Evolutionary conservation across 2,797 vertebrate species (phyloP).

Genomic region (Falco novaeseelandiae): DNA sequence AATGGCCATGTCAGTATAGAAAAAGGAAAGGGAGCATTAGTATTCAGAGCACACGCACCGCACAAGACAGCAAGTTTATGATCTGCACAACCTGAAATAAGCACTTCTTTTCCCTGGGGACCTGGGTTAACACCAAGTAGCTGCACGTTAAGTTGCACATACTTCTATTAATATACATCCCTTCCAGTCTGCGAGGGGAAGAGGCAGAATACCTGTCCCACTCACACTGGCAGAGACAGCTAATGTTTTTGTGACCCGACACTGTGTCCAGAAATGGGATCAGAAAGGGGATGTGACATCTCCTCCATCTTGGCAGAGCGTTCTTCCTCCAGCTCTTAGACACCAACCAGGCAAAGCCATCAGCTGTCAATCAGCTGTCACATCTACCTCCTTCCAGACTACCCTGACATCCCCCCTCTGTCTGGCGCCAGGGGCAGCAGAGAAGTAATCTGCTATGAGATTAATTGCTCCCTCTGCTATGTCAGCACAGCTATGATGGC

Average conservation of each 20-base stretch:
- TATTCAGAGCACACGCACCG: constrained; percentile 20
- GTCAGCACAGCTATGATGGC: not conserved
- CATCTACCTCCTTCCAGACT: not conserved
- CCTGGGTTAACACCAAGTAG: not conserved
- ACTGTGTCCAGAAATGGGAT: not conserved
- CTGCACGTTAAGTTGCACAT: not conserved
- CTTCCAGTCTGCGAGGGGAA: not conserved
- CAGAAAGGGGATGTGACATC: not conserved
- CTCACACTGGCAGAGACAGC: not conserved
- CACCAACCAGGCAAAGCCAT: not conserved
- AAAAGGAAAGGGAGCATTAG: not conserved
- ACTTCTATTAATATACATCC: not conserved
- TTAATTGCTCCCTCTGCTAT: not conserved
- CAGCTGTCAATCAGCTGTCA: not conserved
- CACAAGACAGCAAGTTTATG: constrained; percentile 53
- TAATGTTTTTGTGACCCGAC: not conserved
- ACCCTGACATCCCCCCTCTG: not conserved
- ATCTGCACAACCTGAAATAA: constrained; percentile 36
- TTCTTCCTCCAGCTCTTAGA: not conserved
- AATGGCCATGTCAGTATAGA: constrained; percentile 3
- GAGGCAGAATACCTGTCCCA: not conserved
- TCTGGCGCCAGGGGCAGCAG: not conserved
- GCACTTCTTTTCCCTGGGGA: constrained; percentile 24
- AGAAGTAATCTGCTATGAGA: not conserved
- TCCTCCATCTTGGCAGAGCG: not conserved